Conservation (phyloP, 2,797 vertebrate genomes). For the Darevskia nairensis region DNA sequence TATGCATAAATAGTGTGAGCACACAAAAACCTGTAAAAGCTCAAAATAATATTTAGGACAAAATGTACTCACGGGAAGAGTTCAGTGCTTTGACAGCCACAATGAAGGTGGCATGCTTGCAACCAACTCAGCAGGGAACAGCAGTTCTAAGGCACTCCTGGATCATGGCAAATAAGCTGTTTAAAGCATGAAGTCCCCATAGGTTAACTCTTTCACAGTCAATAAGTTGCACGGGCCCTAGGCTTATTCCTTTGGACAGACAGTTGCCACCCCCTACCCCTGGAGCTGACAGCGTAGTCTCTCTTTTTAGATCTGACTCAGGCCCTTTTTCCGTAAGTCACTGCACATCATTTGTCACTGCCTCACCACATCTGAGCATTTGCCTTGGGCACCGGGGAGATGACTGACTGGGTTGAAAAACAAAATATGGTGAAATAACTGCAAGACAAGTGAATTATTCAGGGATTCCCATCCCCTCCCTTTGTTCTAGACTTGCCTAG, state of each 20-base stretch:
- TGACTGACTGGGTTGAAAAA: constrained; percentile 27
- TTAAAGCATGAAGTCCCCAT: constrained; percentile 16
- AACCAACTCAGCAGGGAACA: not conserved
- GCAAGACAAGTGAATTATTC: constrained; percentile 22
- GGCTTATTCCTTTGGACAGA: constrained; percentile 42
- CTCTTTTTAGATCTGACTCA: constrained; percentile 51
- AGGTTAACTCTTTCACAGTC: constrained; percentile 41
- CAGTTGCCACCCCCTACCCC: not conserved
- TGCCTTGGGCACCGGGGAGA: constrained; percentile 33
- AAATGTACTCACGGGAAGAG: not conserved
- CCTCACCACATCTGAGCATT: constrained; percentile 19
- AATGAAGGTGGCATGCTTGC: not conserved
- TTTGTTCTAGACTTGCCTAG: constrained; percentile 6
- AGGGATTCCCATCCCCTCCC: not conserved
- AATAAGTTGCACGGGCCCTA: constrained; percentile 41
- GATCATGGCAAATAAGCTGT: constrained; percentile 32
- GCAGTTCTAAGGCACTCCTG: not conserved
- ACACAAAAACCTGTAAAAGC: too few species aligned
- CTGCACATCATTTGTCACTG: constrained; percentile 39
- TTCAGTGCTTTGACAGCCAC: constrained; percentile 12
- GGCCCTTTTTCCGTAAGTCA: constrained; percentile 46
- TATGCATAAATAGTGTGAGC: too few species aligned
- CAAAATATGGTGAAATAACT: constrained; percentile 19
- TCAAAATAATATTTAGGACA: not conserved
- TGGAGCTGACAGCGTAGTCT: constrained; percentile 16